These are phyloP conservation scores for Tetraodon nigroviridis DNA, from an alignment of 2,113 vertebrate genomes.

Conservation along the genomic window DNA sequence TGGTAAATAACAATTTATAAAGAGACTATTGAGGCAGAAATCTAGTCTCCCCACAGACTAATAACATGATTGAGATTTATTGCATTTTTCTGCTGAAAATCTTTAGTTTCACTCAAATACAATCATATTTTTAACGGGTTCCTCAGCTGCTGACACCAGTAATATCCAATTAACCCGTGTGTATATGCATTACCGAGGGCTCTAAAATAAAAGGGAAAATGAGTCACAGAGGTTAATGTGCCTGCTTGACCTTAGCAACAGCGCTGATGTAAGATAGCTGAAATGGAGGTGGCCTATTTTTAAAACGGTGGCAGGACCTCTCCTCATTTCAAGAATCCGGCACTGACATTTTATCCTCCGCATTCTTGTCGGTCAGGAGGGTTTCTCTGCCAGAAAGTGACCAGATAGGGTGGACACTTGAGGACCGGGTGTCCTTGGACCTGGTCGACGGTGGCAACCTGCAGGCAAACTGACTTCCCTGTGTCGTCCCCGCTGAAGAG, in stretches of 20 bases:
- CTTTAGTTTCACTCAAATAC: neutral
- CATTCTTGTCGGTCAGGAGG: constrained; percentile 26
- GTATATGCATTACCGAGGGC: neutral
- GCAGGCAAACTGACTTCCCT: constrained; percentile 56
- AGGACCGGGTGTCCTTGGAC: constrained; percentile 25
- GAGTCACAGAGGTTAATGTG: no score
- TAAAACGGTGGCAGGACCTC: neutral
- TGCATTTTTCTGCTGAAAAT: neutral
- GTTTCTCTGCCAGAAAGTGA: constrained; percentile 65
- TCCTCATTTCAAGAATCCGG: neutral
- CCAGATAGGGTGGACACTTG: constrained; percentile 67
- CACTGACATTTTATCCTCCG: constrained; percentile 19
- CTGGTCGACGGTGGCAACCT: constrained; percentile 19
- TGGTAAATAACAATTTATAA: no score
- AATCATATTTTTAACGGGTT: no score
- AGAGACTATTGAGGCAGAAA: no score
- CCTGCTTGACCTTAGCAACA: no score
- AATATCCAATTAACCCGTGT: no score
- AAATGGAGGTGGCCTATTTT: neutral
- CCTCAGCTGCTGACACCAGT: no score
- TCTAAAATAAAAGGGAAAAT: no score
- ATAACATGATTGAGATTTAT: neutral
- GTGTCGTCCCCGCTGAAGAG: constrained; percentile 25
- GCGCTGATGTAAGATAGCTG: no score
- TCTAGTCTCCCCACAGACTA: no score